Conservation (phyloP, 23 tunicate genomes). For the Pegea sp. region DNA sequence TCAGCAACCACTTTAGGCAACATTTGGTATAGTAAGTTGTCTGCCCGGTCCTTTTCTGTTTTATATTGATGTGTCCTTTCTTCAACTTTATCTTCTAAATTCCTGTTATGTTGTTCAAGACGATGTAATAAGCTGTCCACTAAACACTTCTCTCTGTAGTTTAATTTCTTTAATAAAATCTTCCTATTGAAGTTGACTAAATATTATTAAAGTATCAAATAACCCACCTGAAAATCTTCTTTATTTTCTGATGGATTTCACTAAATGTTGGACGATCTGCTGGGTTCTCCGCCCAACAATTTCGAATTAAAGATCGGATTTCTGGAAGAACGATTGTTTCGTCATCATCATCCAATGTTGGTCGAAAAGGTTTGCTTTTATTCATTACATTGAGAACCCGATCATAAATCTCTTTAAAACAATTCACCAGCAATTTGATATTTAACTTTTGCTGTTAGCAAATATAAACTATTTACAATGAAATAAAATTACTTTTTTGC, state of each 20-base stretch:
- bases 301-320: constrained; percentile 8
- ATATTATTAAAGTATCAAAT: not conserved
- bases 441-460: too few species aligned
- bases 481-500: too few species aligned
- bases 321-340: constrained; percentile 21
- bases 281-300: constrained; percentile 54
- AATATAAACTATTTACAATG: too few species aligned
- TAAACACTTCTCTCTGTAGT: constrained; percentile 31
- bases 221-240: constrained; percentile 19
- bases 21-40: constrained; percentile 68
- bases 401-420: not conserved
- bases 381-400: not conserved
- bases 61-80: constrained; percentile 50
- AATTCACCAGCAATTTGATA: too few species aligned
- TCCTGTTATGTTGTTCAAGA: constrained; percentile 48
- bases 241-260: constrained; percentile 23
- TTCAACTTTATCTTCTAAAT: constrained; percentile 69
- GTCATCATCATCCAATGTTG: constrained; percentile 54
- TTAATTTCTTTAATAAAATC: not conserved
- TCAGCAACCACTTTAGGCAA: constrained; percentile 74
- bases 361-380: constrained; percentile 23
- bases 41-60: constrained; percentile 72
- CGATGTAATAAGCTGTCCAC: constrained; percentile 57
- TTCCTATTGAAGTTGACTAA: not conserved
- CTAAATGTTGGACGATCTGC: constrained; percentile 35